phyloP scores from a whole-genome alignment of 1,140 invertebrate genomes.

The Neodiprion virginianus region DNA sequence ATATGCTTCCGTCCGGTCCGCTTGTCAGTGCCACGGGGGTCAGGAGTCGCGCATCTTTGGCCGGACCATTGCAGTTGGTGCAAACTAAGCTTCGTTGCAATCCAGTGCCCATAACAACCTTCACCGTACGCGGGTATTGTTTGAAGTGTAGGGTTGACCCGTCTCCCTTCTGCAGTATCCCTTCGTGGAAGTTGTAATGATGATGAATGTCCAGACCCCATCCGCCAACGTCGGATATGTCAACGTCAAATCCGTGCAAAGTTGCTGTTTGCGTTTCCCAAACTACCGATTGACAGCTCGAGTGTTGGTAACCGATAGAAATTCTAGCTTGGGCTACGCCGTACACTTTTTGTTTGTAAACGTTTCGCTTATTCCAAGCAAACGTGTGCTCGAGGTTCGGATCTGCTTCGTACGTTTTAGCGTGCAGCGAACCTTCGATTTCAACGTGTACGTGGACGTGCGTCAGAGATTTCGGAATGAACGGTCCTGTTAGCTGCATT shows the following conservation, averaged over 20 bases:
- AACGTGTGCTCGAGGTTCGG: slow-evolving; percentile 94
- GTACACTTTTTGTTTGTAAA: slow-evolving; percentile 96
- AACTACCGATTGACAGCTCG: slow-evolving; percentile 82
- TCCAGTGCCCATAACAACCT: slow-evolving; percentile 93
- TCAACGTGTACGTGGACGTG: slow-evolving; percentile 90
- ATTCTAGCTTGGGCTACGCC: slow-evolving; percentile 86
- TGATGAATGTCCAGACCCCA: slow-evolving; percentile 99
- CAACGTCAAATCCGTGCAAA: slow-evolving; percentile 95
- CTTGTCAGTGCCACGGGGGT: slow-evolving; percentile 93
- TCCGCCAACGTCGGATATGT: slow-evolving; percentile 95
- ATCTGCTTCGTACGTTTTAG: slow-evolving; percentile 94
- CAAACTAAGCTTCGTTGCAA: slow-evolving; percentile 78
- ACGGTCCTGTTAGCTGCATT: slow-evolving; percentile 85
- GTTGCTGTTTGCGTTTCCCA: slow-evolving; percentile 95
- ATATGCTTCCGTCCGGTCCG: slow-evolving; percentile 94
- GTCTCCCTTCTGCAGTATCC: slow-evolving; percentile 95
- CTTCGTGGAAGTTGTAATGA: slow-evolving; percentile 97
- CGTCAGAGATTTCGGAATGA: slow-evolving; percentile 80
- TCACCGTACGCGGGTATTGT: slow-evolving; percentile 87
- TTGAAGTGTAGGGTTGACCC: slow-evolving; percentile 93
- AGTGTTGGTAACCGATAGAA: slow-evolving; percentile 94
- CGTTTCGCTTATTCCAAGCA: slow-evolving; percentile 96
- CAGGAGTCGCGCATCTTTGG: slow-evolving; percentile 85
- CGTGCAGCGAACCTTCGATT: slow-evolving; percentile 90
- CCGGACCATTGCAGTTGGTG: slow-evolving; percentile 85